A percentile compares a stretch with the other conserved stretches of the same genome.
These are phyloP conservation scores for Chaenodraco wilsoni DNA, from an alignment of 2,797 vertebrate genomes.

Conservation along the genomic window DNA sequence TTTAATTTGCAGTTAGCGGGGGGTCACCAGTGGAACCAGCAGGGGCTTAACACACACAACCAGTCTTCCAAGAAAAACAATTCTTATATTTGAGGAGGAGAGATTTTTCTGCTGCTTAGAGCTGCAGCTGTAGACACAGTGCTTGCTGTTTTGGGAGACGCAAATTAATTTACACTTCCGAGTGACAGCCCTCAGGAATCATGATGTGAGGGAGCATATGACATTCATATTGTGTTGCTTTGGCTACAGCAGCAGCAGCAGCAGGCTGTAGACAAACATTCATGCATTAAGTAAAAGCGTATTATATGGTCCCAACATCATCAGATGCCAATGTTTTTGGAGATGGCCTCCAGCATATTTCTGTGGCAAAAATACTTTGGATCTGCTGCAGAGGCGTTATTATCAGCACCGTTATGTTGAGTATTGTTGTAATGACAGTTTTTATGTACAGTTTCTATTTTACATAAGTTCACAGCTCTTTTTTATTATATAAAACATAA, in stretches of 20 bases:
- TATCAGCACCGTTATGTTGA: not conserved
- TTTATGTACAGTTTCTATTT: not conserved
- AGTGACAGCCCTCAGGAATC: conserved; percentile 58
- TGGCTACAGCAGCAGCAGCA: conserved; percentile 20
- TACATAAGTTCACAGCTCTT: not conserved
- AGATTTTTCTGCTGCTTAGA: conserved; percentile 41
- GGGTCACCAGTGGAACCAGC: conserved; percentile 52
- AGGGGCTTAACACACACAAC: conserved; percentile 30
- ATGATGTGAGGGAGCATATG: conserved; percentile 42
- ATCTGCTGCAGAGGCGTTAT: not conserved
- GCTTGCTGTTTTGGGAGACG: conserved; percentile 70
- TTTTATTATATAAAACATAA: not conserved
- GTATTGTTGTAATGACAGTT: conserved; percentile 3
- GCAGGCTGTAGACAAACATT: conserved; percentile 11
- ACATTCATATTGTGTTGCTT: conserved; percentile 33
- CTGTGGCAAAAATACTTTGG: not conserved
- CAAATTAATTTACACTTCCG: conserved; percentile 80
- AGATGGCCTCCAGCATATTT: conserved; percentile 3
- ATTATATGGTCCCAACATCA: conserved; percentile 24
- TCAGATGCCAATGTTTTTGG: conserved; percentile 14
- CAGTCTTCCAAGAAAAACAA: conserved; percentile 23
- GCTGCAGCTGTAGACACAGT: conserved; percentile 42
- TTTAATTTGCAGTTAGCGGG: conserved; percentile 68
- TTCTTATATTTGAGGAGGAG: conserved; percentile 38
- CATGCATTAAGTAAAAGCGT: not conserved